Evolutionary conservation across 1,140 invertebrate species (phyloP).

Genomic region (Pachyrhynchus sulphureomaculatus): DNA sequence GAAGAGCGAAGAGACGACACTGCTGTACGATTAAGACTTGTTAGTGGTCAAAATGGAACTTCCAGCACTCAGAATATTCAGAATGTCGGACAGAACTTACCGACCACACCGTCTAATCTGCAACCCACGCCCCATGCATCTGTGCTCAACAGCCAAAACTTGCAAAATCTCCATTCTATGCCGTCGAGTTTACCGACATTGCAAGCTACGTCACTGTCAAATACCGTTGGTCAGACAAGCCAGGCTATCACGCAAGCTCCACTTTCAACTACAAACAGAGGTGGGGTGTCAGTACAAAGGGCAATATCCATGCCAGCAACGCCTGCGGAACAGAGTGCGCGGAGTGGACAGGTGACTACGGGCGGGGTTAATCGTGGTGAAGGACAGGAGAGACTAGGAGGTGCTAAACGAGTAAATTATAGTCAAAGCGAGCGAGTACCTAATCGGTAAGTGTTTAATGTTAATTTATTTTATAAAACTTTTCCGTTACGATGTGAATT

Average conservation of each 20-base stretch:
- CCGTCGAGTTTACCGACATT: slow-evolving; percentile 5
- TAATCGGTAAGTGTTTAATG: slow-evolving; percentile 25
- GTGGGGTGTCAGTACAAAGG: slow-evolving; percentile 35
- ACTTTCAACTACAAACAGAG: slow-evolving; percentile 18
- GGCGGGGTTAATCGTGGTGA: neutral
- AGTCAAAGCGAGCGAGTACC: slow-evolving; percentile 48
- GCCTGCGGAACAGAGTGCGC: slow-evolving; percentile 49
- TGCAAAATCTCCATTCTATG: slow-evolving; percentile 11
- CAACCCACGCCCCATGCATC: slow-evolving; percentile 17
- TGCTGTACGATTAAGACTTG: neutral
- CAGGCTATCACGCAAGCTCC: slow-evolving; percentile 3
- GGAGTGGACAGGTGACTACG: slow-evolving; percentile 36
- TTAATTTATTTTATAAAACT: too few species aligned
- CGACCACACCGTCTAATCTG: slow-evolving; percentile 4
- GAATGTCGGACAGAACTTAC: slow-evolving; percentile 3
- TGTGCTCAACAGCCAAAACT: slow-evolving; percentile 4
- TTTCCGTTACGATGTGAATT: too few species aligned
- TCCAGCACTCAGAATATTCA: slow-evolving; percentile 8
- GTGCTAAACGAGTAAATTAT: slow-evolving; percentile 32
- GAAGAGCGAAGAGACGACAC: slow-evolving; percentile 11
- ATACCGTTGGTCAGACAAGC: slow-evolving; percentile 4
- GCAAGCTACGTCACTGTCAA: slow-evolving; percentile 2
- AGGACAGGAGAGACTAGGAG: neutral
- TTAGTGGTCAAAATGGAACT: neutral
- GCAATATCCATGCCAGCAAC: slow-evolving; percentile 52